Conservation (phyloP, 1,140 invertebrate genomes). For the Aleiodes sp. region DNA sequence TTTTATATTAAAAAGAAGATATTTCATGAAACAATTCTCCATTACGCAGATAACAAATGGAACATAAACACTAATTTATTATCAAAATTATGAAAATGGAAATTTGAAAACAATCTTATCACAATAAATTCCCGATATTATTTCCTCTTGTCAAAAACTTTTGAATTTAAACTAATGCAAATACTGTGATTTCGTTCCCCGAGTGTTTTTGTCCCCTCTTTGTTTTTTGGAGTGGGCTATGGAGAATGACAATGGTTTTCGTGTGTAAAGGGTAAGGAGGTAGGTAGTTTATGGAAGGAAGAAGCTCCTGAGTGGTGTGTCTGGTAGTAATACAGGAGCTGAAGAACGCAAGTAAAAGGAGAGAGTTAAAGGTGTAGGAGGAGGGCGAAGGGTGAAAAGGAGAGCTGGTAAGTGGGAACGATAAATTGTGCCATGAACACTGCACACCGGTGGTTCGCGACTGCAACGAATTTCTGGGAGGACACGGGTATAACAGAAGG, state of each 20-base stretch:
- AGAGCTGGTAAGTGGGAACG: constrained; percentile 24
- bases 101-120: too few species aligned
- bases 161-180: neutral
- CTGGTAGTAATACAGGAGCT: neutral
- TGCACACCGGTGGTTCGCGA: constrained; percentile 18
- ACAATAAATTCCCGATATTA: too few species aligned
- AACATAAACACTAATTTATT: too few species aligned
- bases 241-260: neutral
- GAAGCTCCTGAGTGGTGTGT: neutral
- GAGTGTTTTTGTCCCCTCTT: neutral
- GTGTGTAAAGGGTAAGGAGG: constrained; percentile 14
- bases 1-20: too few species aligned
- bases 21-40: too few species aligned
- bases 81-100: too few species aligned
- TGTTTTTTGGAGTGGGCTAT: neutral
- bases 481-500: neutral
- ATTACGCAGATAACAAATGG: too few species aligned
- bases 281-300: constrained; percentile 8
- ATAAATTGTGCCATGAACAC: constrained; percentile 28
- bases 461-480: neutral
- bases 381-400: constrained; percentile 6
- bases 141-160: too few species aligned
- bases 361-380: neutral
- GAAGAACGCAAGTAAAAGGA: neutral
- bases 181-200: neutral